phyloP scores from a whole-genome alignment of 1,140 invertebrate genomes.

The Leptinotarsa texana region DNA sequence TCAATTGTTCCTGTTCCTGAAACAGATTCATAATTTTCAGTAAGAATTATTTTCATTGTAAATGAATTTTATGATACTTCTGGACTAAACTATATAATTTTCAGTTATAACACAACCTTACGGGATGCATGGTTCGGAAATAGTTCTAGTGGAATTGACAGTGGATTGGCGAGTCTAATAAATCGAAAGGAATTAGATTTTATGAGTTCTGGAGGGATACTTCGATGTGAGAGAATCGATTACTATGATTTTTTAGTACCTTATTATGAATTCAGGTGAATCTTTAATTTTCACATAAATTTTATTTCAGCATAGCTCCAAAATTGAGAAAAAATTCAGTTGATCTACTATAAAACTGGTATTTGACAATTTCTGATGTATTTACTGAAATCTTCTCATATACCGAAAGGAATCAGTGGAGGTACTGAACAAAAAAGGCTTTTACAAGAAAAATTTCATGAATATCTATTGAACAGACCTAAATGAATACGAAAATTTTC shows the following conservation, averaged over 20 bases:
- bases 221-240: constrained; percentile 33
- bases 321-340: too few species aligned
- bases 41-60: background rate
- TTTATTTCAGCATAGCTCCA: too few species aligned
- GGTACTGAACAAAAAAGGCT: too few species aligned
- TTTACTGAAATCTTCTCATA: too few species aligned
- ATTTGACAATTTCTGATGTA: too few species aligned
- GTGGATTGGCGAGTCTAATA: constrained; percentile 37
- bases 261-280: constrained; percentile 42
- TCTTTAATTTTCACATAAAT: background rate
- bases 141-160: constrained; percentile 38
- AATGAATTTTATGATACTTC: too few species aligned
- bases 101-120: constrained; percentile 35
- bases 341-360: too few species aligned
- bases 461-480: too few species aligned
- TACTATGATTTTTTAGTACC: constrained; percentile 42
- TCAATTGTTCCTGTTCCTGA: constrained; percentile 1
- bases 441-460: too few species aligned
- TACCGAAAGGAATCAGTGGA: too few species aligned
- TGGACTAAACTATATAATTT: background rate
- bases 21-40: constrained; percentile 17
- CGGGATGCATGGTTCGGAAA: constrained; percentile 41
- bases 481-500: too few species aligned
- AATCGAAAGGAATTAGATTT: constrained; percentile 35
- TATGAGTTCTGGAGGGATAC: constrained; percentile 25